Base-by-base conservation (phyloP, 2,888 invertebrate genomes). In the Troilus luridus region DNA sequence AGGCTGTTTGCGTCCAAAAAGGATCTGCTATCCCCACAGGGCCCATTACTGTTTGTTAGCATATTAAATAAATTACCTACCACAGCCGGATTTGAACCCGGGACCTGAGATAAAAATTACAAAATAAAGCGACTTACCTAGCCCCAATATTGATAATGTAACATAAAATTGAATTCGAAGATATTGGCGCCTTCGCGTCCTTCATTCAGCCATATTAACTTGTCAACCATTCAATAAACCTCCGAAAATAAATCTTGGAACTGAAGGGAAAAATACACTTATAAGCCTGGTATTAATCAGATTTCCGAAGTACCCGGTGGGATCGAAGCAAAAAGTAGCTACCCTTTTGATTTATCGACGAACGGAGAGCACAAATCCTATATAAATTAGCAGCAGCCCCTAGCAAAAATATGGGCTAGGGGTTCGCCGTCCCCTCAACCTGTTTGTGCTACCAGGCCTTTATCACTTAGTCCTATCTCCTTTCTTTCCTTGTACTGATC, bases 381-480 rank as follows among this genome's bases (percentile, higher is more conserved):
- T 92, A 92, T 92, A 92, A 92, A 92, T 92, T 92, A 92, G 92
- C 88, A 24, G 91, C 88, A 85, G 88, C 88, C 91, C 41, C 88
- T 72, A 60, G 81, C 60, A 88, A 64, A 91, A 91, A 91, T 91
- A 91, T 91, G 91, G 91, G 90, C 60, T 89, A 85, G 85, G 85
- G 85, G 85, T 5, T 0, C 54, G 17, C 41, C 17, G 17, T 12
- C 85, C 3, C 21, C 56, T 85, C 85, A 85, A 85, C 85, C 85
- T 85, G 85, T 85, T 85, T 85, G 85, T 85, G 85, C 56, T 85
- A 56, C 85, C 85, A 58, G 56, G 56, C 21, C 56, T n/a, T 85
- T 85, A 85, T 85, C 85, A 85, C 56, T 85, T 85, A 85, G 9
- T 10, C n/a, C 5, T 56, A 85, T 85, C 85, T 85, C 41, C 21